Conservation (phyloP, 2,797 vertebrate species). For the Ibycter americanus region DNA sequence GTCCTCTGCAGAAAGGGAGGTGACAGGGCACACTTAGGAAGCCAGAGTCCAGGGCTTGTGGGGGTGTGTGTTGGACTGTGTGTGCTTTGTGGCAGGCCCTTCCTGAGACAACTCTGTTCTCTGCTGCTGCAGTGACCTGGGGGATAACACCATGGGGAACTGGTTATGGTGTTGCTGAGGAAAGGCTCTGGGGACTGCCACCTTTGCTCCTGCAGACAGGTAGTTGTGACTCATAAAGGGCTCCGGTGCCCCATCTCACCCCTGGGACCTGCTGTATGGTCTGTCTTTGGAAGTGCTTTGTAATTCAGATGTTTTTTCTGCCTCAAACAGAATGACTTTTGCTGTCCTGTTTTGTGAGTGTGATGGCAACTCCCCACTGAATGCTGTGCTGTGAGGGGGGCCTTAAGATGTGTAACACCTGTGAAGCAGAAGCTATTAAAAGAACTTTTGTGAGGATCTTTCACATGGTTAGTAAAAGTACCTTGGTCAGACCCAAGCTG, state of each 20-base stretch:
- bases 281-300: background rate
- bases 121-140: background rate
- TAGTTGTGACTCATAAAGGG: background rate
- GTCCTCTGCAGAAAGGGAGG: background rate
- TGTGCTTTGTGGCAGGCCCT: background rate
- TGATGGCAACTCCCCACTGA: background rate
- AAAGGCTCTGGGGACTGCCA: background rate
- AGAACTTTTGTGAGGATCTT: background rate
- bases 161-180: background rate
- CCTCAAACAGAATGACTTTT: background rate
- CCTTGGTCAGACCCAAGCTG: background rate
- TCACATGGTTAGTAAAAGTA: background rate
- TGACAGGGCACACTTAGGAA: background rate
- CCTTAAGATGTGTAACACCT: background rate
- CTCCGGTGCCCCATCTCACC: accelerated
- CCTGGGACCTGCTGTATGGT: background rate
- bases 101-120: background rate
- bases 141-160: background rate
- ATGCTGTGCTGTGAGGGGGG: background rate
- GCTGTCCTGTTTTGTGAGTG: background rate
- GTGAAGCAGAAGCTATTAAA: background rate
- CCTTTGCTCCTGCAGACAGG: background rate
- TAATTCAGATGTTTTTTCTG: background rate
- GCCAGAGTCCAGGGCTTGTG: background rate
- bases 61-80: accelerated